These are phyloP conservation scores for Choreutis nemorana DNA, from an alignment of 2,888 invertebrate genomes.

Conservation along the genomic window DNA sequence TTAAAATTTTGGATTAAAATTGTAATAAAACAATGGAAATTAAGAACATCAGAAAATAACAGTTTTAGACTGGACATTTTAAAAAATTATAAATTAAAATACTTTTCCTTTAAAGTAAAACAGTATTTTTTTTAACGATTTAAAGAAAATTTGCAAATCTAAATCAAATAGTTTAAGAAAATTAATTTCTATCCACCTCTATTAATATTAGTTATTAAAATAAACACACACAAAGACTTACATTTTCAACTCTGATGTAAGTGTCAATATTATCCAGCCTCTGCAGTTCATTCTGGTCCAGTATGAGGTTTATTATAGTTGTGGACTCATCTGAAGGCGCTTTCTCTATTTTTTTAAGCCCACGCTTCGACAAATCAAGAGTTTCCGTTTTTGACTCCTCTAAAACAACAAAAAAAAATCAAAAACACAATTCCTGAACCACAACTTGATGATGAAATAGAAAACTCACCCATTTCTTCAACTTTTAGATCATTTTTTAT, in stretches of 20 bases:
- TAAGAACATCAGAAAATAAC: no score
- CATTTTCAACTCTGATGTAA: constrained; percentile 79
- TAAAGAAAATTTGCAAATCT: no score
- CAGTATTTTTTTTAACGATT: constrained; percentile 1
- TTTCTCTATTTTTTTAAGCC: constrained; percentile 82
- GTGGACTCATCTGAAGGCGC: constrained; percentile 74
- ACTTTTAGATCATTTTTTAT: constrained; percentile 27
- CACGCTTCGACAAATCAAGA: constrained; percentile 80
- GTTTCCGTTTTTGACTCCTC: constrained; percentile 47
- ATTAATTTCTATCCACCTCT: no score
- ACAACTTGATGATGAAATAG: no score
- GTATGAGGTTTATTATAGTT: constrained; percentile 73
- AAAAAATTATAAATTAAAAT: no score
- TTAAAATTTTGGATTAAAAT: no score
- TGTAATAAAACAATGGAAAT: no score
- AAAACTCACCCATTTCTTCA: constrained; percentile 36
- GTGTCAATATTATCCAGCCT: constrained; percentile 88
- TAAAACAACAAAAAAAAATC: constrained; percentile 9
- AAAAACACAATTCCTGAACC: neutral
- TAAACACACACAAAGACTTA: no score
- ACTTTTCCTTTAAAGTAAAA: no score
- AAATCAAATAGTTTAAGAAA: no score
- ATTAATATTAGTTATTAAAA: no score
- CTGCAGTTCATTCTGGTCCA: constrained; percentile 88
- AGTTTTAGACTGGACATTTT: no score